Evolutionary conservation across 53 echinoderm and acorn worm species (phyloP), one percentile per base, ranked within the genome.

Genomic region (Patiria pectinifera): DNA sequence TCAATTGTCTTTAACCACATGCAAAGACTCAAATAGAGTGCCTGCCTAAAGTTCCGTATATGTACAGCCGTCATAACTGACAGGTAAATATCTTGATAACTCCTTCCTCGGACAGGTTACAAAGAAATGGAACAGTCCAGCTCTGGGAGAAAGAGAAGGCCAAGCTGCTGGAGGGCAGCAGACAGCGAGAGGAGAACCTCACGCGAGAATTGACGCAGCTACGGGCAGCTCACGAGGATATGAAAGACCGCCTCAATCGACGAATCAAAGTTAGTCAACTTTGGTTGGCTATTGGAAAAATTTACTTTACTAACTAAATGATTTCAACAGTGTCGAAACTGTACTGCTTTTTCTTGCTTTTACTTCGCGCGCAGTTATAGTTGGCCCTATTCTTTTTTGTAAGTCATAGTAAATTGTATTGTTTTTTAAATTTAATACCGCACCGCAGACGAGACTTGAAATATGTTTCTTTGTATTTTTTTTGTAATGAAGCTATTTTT

Each of bases 71-170:
- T 35, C 35, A 35, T 35, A 35, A 35, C 35, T 35, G 35, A 0
- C 1, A 0, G 35, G 35, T 35, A 35, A 35, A 35, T 35, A 35
- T 35, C 35, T 35, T 35, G 35, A 35, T 35, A 8, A 6, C 53
- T 53, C 53, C 53, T 53, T 53, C 69, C 81, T 47, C 74, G 11
- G 8, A 35, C 59, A 98, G 98, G 76, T 92, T 98, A 70, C 92
- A 96, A 86, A 76, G 96, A 63, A 95, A 95, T 69, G 85, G 95
- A 53, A 96, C 93, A 4, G 93, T 94, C 6, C 98, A 98, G 82
- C 91, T 98, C 15, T 98, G 98, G 98, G 98, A 96, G 77, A 98
- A 96, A 66, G 98, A 98, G 75, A 96, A 95, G 88, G 91, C 74
- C 1, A 95, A 94, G 49, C 87, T 98, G 53, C 80, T 96, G 46